phyloP scores from a whole-genome alignment of 2,888 invertebrate genomes.

The Gastrophysa polygoni region DNA sequence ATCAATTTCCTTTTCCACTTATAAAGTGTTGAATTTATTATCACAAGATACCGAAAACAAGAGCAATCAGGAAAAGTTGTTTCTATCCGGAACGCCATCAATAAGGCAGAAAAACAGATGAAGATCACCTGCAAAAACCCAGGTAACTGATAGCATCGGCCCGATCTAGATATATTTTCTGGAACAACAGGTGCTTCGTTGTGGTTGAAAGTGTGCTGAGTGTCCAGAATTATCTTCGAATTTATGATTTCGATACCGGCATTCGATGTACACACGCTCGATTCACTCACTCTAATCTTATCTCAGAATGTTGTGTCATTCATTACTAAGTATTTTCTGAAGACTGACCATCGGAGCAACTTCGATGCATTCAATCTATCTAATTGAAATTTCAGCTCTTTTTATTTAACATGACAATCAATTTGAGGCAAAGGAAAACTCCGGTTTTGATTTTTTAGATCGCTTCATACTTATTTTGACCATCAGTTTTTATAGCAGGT shows the following conservation, averaged over 20 bases:
- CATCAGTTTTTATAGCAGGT: too few species aligned
- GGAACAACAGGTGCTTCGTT: constrained; percentile 22
- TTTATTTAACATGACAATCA: too few species aligned
- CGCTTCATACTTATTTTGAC: too few species aligned
- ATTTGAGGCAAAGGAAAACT: too few species aligned
- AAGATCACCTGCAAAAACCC: constrained; percentile 32
- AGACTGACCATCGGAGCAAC: too few species aligned
- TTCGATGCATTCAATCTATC: too few species aligned
- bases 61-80: constrained; percentile 21
- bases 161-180: constrained; percentile 14
- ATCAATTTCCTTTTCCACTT: constrained; percentile 18
- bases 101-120: constrained; percentile 26
- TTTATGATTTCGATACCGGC: constrained; percentile 18
- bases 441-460: too few species aligned
- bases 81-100: constrained; percentile 17
- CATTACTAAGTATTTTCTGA: too few species aligned
- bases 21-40: constrained; percentile 25
- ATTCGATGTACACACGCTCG: too few species aligned
- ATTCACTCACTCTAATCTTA: too few species aligned
- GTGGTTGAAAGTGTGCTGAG: constrained; percentile 31
- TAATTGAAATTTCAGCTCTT: too few species aligned
- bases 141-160: constrained; percentile 18
- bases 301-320: too few species aligned
- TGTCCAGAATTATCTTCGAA: constrained; percentile 19
- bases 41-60: constrained; percentile 20